Percentiles rank a stretch among this genome's conserved stretches.
These are phyloP conservation scores for Podiceps cristatus DNA, from an alignment of 2,113 vertebrate genomes.

Conservation along the genomic window DNA sequence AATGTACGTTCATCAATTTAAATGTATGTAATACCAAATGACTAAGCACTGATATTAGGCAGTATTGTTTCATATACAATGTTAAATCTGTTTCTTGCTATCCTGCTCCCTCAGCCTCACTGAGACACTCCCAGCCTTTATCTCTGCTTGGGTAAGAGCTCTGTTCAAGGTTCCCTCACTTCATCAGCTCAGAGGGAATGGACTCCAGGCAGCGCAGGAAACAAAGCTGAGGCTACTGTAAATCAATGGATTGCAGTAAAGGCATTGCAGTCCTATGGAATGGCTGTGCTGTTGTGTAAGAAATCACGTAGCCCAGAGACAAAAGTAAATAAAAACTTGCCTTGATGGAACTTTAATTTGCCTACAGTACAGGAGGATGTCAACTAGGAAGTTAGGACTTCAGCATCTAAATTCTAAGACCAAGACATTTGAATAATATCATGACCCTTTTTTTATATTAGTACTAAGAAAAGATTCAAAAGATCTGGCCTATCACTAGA, in stretches of 20 bases:
- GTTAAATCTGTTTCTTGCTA: neutral
- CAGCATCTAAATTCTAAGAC: neutral
- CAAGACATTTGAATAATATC: neutral
- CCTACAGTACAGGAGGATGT: neutral
- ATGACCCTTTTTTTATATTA: neutral
- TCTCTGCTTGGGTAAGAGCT: neutral
- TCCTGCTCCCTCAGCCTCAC: neutral
- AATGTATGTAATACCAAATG: neutral
- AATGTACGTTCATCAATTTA: neutral
- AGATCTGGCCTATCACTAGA: neutral
- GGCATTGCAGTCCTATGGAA: neutral
- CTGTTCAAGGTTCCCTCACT: neutral
- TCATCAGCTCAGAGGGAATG: neutral
- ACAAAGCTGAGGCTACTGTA: neutral
- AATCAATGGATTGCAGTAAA: neutral
- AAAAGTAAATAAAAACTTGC: neutral
- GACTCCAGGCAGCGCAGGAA: neutral
- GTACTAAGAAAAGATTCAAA: neutral
- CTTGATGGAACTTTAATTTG: neutral
- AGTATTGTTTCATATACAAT: neutral
- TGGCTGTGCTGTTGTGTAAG: neutral
- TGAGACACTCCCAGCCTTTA: neutral
- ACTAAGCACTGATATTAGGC: neutral
- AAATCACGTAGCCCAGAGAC: neutral
- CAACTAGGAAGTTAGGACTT: neutral